Evolutionary conservation across 92 coral and sea anemone genomes (phyloP), one percentile per base, ranked within the genome.

Genomic region (Epizoanthus rinbou): DNA sequence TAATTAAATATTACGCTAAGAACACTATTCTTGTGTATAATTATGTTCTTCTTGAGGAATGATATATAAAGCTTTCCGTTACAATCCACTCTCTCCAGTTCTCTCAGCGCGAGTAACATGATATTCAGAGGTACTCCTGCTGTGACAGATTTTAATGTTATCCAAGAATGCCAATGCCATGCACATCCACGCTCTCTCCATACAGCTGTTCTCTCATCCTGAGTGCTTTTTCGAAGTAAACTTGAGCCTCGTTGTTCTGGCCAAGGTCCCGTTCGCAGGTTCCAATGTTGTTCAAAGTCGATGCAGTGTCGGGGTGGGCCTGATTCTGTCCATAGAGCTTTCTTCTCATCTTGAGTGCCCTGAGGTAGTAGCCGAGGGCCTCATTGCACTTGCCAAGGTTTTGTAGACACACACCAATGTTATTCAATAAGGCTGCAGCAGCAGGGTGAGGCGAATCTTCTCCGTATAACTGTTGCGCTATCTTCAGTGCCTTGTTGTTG

Each of bases 241-340:
- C 1, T 50, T 31, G 73, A 25, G 73, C 73, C 73, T 68, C 45
- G 24, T 39, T 3, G 19, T 68, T 14, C 16, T 68, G 45, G 73
- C 73, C 73, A 68, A 68, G 73, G 31, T 68, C n/a, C 73, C 31
- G 37, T 35, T 35, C 47, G 16, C 80, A 75, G 0, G 33, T 52
- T 6, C 80, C 80, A 43, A 75, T 63, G 80, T 75, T 75, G 63
- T 75, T 75, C 3, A 18, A 19, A 21, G 66, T 6, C 50, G 53
- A 28, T 75, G 80, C 80, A 52, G 57, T 75, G 16, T 28, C n/a
- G 4, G 63, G 66, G 58, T 17, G 22, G n/a, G 80, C 60, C 54
- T 9, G 14, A 16, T 28, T 6, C 33, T 75, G 33, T 75, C 25
- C 31, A 2, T 37, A 1, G 22, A 19, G 31, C 33, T 0, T 10